Evolutionary conservation across 2,888 invertebrate genomes (phyloP).

Genomic region (Tachina fera): DNA sequence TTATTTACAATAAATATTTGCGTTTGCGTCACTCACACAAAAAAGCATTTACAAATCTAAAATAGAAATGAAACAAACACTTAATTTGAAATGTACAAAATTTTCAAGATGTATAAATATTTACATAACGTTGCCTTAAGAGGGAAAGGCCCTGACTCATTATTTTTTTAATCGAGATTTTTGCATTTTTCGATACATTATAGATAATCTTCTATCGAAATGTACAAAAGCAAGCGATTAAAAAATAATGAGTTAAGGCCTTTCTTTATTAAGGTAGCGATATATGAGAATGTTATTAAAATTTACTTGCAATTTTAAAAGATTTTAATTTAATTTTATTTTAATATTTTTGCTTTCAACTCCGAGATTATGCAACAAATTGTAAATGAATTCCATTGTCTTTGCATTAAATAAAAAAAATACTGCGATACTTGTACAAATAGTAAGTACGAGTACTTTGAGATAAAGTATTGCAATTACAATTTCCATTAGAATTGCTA

Average conservation of each 20-base stretch:
- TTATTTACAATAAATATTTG: slow-evolving; percentile 36
- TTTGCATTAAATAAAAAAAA: not conserved
- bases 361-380: not conserved
- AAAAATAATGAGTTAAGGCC: too few relatives aligned
- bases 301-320: not conserved
- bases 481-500: slow-evolving; percentile 24
- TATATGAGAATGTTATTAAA: not conserved
- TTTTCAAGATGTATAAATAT: not conserved
- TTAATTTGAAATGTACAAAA: slow-evolving; percentile 9
- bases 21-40: slow-evolving; percentile 40
- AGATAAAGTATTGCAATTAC: slow-evolving; percentile 19
- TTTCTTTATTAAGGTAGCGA: not conserved
- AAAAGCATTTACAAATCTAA: slow-evolving; percentile 2
- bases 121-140: not conserved
- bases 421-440: not conserved
- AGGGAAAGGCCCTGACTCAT: too few relatives aligned
- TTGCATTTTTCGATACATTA: too few relatives aligned
- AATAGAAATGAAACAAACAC: slow-evolving; percentile 22
- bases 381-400: slow-evolving; percentile 40
- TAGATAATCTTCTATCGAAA: too few relatives aligned
- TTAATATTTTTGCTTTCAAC: not conserved
- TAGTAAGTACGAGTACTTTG: not conserved
- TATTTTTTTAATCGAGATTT: too few relatives aligned
- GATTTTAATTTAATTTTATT: not conserved
- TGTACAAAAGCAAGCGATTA: too few relatives aligned